Conservation (phyloP, 1,140 invertebrate genomes). For the Pogonomyrmex barbatus region DNA sequence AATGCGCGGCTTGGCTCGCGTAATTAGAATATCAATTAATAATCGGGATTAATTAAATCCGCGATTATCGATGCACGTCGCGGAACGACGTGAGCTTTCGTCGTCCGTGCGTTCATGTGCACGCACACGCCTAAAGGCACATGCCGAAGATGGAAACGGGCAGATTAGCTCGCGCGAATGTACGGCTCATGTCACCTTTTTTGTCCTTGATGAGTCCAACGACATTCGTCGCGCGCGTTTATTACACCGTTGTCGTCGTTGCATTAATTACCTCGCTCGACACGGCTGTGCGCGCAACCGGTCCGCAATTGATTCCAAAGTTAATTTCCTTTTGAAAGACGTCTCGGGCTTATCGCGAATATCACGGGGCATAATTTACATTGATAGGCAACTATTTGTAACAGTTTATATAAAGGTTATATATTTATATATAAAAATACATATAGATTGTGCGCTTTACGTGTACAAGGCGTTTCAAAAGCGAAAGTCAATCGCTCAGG, state of each 20-base stretch:
- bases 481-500: too few species aligned
- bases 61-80: conserved; percentile 63
- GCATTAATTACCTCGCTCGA: conserved; percentile 45
- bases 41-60: conserved; percentile 76
- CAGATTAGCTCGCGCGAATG: conserved; percentile 6
- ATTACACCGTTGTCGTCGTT: conserved; percentile 53
- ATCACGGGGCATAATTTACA: neutral
- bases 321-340: conserved; percentile 40
- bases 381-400: conserved; percentile 31
- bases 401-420: neutral
- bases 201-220: conserved; percentile 56
- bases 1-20: conserved; percentile 47
- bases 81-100: conserved; percentile 52
- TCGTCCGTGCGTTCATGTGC: neutral
- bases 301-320: conserved; percentile 8
- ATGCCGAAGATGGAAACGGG: conserved; percentile 23
- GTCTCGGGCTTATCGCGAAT: conserved; percentile 13
- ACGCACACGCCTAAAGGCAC: neutral
- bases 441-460: too few species aligned
- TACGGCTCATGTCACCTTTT: conserved; percentile 41
- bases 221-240: conserved; percentile 48
- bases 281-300: neutral
- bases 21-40: conserved; percentile 82
- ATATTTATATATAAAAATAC: neutral
- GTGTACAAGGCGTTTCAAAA: too few species aligned